Conservation (phyloP, 2,113 vertebrate species). For the Rhizomys pruinosus region DNA sequence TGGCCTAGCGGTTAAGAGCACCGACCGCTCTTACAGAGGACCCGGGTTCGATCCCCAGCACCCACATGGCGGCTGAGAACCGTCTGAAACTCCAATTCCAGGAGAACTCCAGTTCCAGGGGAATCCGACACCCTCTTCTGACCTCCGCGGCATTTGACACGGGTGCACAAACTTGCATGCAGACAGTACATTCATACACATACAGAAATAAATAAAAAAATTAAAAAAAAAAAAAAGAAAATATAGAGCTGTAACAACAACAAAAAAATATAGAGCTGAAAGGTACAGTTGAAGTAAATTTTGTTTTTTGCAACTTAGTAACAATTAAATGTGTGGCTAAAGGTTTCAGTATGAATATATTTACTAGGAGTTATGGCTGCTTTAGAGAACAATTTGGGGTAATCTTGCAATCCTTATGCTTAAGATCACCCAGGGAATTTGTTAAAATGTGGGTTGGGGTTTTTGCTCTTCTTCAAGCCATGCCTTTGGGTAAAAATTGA, state of each 20-base stretch:
- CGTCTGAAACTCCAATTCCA: too few species aligned
- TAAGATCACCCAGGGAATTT: not conserved
- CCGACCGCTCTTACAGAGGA: too few species aligned
- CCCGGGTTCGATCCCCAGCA: too few species aligned
- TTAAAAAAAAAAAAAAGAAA: not conserved
- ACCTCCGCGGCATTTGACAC: too few species aligned
- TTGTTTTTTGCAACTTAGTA: slow-evolving; percentile 29
- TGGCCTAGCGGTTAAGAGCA: too few species aligned
- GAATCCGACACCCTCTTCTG: too few species aligned
- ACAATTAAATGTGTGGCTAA: not conserved
- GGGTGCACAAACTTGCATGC: too few species aligned
- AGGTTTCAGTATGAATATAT: not conserved
- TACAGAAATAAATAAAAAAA: too few species aligned
- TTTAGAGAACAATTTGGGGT: not conserved
- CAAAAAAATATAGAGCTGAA: not conserved
- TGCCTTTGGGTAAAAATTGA: not conserved
- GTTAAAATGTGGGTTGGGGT: not conserved
- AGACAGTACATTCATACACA: too few species aligned
- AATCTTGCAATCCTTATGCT: not conserved
- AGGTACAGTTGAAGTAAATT: not conserved
- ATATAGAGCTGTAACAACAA: too few species aligned
- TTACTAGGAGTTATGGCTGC: not conserved
- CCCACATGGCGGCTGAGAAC: too few species aligned
- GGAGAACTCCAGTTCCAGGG: too few species aligned
- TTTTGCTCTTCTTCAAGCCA: not conserved